Conservation (phyloP, 1,140 invertebrate species). For the Diuraphis noxia region DNA sequence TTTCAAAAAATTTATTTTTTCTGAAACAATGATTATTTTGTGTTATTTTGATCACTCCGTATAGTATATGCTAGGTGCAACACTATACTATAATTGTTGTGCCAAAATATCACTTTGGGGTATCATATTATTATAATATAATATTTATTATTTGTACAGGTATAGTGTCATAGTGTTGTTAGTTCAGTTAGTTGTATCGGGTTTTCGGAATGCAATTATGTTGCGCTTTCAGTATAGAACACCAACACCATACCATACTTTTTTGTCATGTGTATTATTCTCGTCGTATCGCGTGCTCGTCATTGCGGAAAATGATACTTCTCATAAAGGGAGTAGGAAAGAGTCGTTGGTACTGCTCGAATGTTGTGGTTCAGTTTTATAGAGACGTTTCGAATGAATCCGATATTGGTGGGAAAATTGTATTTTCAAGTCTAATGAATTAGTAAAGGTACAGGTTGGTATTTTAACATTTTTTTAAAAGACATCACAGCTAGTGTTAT, state of each 20-base stretch:
- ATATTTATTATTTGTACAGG: background rate
- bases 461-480: no score
- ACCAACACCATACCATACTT: background rate
- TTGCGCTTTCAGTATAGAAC: background rate
- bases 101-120: background rate
- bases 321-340: background rate
- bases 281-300: background rate
- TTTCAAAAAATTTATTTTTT: no score
- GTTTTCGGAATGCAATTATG: background rate
- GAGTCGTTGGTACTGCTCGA: background rate
- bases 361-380: background rate
- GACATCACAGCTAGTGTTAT: background rate
- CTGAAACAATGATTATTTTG: no score
- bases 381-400: background rate
- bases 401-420: background rate
- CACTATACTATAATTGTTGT: background rate
- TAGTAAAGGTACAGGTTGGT: no score
- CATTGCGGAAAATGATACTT: background rate
- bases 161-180: background rate
- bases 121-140: background rate
- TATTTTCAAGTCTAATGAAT: background rate
- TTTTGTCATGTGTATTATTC: background rate
- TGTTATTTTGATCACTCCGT: no score
- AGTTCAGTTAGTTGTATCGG: background rate
- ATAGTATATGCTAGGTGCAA: background rate